Base-by-base conservation (phyloP, 2,797 vertebrate genomes). In the Lepidocolaptes lacrymiger region DNA sequence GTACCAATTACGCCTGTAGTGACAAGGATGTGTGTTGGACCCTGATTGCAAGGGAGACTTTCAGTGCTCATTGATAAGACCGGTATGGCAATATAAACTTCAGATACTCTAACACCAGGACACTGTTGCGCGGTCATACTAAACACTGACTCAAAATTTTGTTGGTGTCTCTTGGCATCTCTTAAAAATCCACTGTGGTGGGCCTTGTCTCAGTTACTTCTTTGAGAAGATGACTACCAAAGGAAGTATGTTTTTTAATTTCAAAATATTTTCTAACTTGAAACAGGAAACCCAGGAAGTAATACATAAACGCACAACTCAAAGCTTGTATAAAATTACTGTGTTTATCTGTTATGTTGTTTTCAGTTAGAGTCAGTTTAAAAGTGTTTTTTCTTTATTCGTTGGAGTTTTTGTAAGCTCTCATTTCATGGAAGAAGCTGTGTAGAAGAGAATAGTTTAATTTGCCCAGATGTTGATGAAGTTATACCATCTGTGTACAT, bases 51-150 rank as follows among this genome's bases (percentile, higher is more conserved):
- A 48, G 32, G 28, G n/a, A 51, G 36, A 20, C n/a, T 64, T 67
- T 20, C 1, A 6, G 0, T 85, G 58, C 26, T 44, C 4, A 2
- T 32, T 73, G 36, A 12, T 30, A 59, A 61, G n/a, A 63, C 36
- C 11, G 8, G 3, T 34, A 14, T 48, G 49, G 34, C 56, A 78
- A 1, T 28, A 18, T 4, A 13, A 93, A 17, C 61, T 80, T 74
- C 20, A 64, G 55, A 10, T 79, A 27, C 15, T 24, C 44, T 3
- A 54, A 22, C 10, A 63, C 37, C 11, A 34, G 28, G 12, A 17
- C 77, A 39, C 49, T 84, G 41, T 71, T 82, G 49, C n/a, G 43
- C 1, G 1, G 21, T 54, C 0, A 0, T 46, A 11, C 34, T 64
- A 23, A 24, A 36, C 4, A 15, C 13, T 62, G 49, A 64, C 26